Conservation (phyloP, 2,888 invertebrate species). For the Melinaea menophilus region DNA sequence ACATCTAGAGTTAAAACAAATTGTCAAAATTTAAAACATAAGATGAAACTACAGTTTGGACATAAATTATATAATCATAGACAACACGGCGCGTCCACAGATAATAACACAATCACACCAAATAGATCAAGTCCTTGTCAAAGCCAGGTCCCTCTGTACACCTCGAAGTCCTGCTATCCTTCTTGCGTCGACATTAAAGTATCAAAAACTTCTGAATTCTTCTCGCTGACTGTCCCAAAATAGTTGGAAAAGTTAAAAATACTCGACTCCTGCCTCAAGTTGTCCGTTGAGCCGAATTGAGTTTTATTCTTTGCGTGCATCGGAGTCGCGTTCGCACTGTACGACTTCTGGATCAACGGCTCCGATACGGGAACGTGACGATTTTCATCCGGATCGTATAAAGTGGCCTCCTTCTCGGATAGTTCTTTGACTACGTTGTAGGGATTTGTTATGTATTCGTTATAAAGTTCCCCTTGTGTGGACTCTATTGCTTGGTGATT, state of each 20-base stretch:
- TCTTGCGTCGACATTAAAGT: slow-evolving; percentile 61
- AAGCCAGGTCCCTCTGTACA: slow-evolving; percentile 62
- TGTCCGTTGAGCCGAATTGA: slow-evolving; percentile 69
- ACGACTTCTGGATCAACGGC: slow-evolving; percentile 55
- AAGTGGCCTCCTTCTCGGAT: slow-evolving; percentile 46
- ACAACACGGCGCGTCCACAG: neutral
- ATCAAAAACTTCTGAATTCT: slow-evolving; percentile 80
- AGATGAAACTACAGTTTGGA: no score
- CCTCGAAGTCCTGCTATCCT: slow-evolving; percentile 56
- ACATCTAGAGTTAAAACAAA: no score
- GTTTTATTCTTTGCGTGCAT: slow-evolving; percentile 60
- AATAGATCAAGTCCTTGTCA: slow-evolving; percentile 32
- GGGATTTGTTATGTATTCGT: slow-evolving; percentile 77
- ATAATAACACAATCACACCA: neutral
- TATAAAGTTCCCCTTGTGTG: slow-evolving; percentile 60
- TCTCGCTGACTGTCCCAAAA: slow-evolving; percentile 75
- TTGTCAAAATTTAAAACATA: no score
- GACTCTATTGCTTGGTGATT: slow-evolving; percentile 33
- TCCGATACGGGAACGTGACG: slow-evolving; percentile 26
- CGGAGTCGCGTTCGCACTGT: slow-evolving; percentile 66
- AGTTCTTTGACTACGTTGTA: slow-evolving; percentile 66
- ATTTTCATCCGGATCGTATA: slow-evolving; percentile 54
- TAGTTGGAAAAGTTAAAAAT: slow-evolving; percentile 82
- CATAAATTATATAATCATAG: no score
- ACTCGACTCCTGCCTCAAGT: slow-evolving; percentile 60